Percentiles rank a stretch among this genome's conserved stretches.
Evolutionary conservation across 2,797 vertebrate genomes (phyloP).

Genomic region (Oceanodroma leucorhoa): DNA sequence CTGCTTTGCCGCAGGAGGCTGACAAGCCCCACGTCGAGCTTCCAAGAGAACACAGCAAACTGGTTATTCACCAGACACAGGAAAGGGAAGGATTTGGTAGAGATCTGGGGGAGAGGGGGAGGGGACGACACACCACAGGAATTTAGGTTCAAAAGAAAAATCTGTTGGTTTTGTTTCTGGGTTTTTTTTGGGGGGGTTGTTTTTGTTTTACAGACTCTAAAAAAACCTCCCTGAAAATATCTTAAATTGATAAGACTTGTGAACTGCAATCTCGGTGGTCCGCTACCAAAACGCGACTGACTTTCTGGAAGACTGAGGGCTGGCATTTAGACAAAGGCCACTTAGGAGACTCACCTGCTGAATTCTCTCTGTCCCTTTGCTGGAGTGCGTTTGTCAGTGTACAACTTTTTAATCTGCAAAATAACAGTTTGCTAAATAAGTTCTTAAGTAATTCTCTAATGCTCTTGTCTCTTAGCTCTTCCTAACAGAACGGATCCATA

Average conservation of each 20-base stretch:
- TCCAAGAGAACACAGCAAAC: not conserved
- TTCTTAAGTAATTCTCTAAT: not conserved
- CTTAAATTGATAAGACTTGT: not conserved
- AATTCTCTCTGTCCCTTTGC: not conserved
- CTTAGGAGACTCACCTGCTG: no score
- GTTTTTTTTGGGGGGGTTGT: not conserved
- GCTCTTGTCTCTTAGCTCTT: not conserved
- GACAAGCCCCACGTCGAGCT: not conserved
- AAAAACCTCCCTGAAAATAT: not conserved
- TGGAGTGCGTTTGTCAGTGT: accelerated
- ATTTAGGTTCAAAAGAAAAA: not conserved
- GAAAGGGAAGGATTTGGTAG: no score
- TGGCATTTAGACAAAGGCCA: not conserved
- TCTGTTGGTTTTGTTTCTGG: not conserved
- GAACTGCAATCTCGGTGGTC: not conserved
- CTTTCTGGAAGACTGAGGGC: not conserved
- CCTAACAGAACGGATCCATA: not conserved
- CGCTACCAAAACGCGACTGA: not conserved
- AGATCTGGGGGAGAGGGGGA: accelerated
- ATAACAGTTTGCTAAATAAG: not conserved
- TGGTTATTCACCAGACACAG: accelerated
- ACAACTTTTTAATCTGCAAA: not conserved
- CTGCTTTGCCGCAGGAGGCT: not conserved
- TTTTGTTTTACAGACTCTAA: not conserved
- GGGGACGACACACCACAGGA: no score